Evolutionary conservation across 2,797 vertebrate genomes (phyloP).

Genomic region (Anolis apletophallus): DNA sequence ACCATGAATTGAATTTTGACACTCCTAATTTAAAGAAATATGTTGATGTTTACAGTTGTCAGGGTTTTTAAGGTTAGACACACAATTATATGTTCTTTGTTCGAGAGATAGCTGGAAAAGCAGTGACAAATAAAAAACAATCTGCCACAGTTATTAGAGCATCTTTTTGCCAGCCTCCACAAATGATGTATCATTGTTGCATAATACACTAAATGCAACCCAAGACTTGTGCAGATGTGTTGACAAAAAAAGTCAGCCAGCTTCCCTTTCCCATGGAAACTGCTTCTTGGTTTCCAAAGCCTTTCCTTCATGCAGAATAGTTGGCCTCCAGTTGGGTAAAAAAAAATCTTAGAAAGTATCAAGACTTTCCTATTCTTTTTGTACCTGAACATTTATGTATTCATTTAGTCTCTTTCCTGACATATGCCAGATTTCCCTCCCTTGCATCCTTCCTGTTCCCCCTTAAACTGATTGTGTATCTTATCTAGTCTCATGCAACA

Average conservation of each 20-base stretch:
- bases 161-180: slow-evolving; percentile 59
- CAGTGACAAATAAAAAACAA: slow-evolving; percentile 53
- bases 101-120: slow-evolving; percentile 47
- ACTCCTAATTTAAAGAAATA: slow-evolving; percentile 33
- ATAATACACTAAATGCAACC: slow-evolving; percentile 65
- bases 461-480: no score
- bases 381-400: no score
- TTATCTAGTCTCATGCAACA: no score
- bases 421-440: no score
- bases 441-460: no score
- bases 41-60: slow-evolving; percentile 19
- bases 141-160: slow-evolving; percentile 70
- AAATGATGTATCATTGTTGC: slow-evolving; percentile 74
- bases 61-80: slow-evolving; percentile 59
- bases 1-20: slow-evolving; percentile 46
- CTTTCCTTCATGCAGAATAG: background rate
- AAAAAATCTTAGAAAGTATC: background rate
- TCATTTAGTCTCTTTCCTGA: no score
- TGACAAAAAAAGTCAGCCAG: slow-evolving; percentile 64
- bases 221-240: slow-evolving; percentile 72
- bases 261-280: background rate
- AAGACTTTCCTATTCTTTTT: no score
- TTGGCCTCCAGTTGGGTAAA: background rate
- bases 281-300: background rate
- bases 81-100: slow-evolving; percentile 60